Conservation (phyloP, 1,140 invertebrate genomes). For the Tribolium castaneum region DNA sequence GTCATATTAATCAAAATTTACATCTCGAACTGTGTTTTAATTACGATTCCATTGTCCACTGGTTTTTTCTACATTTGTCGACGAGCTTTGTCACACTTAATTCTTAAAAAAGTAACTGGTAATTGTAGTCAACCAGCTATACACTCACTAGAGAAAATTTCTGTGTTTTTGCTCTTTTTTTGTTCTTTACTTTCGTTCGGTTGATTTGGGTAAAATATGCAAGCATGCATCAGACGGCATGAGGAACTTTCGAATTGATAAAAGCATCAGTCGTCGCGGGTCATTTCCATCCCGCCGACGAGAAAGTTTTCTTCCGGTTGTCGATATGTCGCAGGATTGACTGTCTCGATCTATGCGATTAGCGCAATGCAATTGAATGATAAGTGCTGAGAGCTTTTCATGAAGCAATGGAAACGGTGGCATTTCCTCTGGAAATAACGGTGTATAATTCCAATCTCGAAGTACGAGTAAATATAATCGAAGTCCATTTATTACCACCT, state of each 20-base stretch:
- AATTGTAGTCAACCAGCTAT: too few relatives aligned
- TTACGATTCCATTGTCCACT: too few relatives aligned
- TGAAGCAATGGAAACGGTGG: constrained; percentile 29
- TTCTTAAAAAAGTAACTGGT: too few relatives aligned
- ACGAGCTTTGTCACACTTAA: too few relatives aligned
- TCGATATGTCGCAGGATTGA: constrained; percentile 24
- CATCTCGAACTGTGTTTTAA: too few relatives aligned
- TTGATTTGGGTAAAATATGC: neutral
- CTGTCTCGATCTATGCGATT: constrained; percentile 16
- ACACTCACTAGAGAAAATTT: too few relatives aligned
- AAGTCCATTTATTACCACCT: constrained; percentile 34
- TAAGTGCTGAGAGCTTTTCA: constrained; percentile 24
- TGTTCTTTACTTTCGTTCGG: neutral
- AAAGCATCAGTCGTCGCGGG: constrained; percentile 16
- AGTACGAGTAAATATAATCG: constrained; percentile 34
- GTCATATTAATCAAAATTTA: too few relatives aligned
- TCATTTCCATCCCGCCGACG: constrained; percentile 13
- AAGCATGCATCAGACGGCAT: neutral
- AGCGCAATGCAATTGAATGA: constrained; percentile 33
- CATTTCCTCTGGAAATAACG: constrained; percentile 33
- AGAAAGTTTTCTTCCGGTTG: constrained; percentile 36
- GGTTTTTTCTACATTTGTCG: too few relatives aligned
- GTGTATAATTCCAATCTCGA: constrained; percentile 26
- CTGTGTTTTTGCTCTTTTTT: too few relatives aligned
- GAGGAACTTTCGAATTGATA: constrained; percentile 24